Conservation (phyloP, 2,797 vertebrate species). For the Lindbergichthys nudifrons region DNA sequence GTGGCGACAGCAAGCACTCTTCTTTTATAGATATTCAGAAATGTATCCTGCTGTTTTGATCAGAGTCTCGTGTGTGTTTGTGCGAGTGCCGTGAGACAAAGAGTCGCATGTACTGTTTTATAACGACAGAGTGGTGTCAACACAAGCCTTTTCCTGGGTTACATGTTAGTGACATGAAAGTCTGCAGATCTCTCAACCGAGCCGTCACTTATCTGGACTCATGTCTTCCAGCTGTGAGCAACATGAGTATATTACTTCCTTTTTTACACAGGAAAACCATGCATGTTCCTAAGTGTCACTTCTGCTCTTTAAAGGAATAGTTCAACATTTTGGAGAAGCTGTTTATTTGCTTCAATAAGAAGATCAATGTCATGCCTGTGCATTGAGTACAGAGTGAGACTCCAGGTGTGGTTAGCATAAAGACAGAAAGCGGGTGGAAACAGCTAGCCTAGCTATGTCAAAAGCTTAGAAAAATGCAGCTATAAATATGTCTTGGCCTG, state of each 20-base stretch:
- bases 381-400: neutral
- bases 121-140: slow-evolving; percentile 48
- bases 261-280: neutral
- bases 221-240: slow-evolving; percentile 4
- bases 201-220: slow-evolving; percentile 10
- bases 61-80: slow-evolving; percentile 64
- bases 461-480: neutral
- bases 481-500: neutral
- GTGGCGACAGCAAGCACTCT: slow-evolving; percentile 46
- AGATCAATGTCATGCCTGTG: neutral
- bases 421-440: neutral
- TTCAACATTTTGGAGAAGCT: neutral
- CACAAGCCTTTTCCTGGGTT: slow-evolving; percentile 27
- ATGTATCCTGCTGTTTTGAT: slow-evolving; percentile 66
- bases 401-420: slow-evolving; percentile 13
- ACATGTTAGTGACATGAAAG: slow-evolving; percentile 27
- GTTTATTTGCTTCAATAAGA: neutral
- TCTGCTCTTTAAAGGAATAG: slow-evolving; percentile 16
- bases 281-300: slow-evolving; percentile 26
- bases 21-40: slow-evolving; percentile 62
- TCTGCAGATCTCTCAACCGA: slow-evolving; percentile 2
- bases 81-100: slow-evolving; percentile 64
- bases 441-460: neutral
- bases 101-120: slow-evolving; percentile 70
- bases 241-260: neutral